These are phyloP conservation scores for Alethe castanea DNA, from an alignment of 2,113 vertebrate species.

Conservation along the genomic window DNA sequence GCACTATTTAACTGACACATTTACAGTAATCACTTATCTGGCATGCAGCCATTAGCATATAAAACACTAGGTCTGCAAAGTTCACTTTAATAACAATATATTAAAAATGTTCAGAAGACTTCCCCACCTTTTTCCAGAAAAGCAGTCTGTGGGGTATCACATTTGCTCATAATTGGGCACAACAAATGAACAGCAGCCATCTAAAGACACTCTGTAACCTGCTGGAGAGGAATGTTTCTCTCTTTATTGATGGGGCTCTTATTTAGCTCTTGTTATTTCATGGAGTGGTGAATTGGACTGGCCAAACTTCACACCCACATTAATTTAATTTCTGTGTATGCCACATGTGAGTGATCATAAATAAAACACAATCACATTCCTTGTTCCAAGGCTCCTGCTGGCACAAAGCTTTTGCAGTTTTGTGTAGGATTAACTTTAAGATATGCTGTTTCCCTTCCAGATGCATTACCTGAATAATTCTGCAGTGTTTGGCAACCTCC, in stretches of 20 bases:
- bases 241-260: background rate
- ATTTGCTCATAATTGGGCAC: background rate
- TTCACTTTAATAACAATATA: slow-evolving; percentile 27
- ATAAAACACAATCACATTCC: slow-evolving; percentile 23
- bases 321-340: slow-evolving; percentile 28
- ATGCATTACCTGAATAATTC: background rate
- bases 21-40: slow-evolving; percentile 36
- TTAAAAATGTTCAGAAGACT: slow-evolving; percentile 25
- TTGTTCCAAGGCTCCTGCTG: slow-evolving; percentile 15
- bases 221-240: background rate
- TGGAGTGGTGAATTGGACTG: background rate
- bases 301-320: background rate
- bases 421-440: background rate
- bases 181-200: background rate
- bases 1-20: slow-evolving; percentile 55
- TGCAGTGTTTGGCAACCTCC: background rate
- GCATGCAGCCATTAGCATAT: slow-evolving; percentile 14
- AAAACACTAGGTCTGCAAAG: slow-evolving; percentile 16
- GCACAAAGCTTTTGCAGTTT: background rate
- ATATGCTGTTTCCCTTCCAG: background rate
- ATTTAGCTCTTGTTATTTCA: background rate
- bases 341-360: background rate
- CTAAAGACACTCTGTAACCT: background rate
- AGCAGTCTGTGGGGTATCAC: background rate
- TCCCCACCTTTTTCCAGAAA: slow-evolving; percentile 8